These are phyloP conservation scores for Brachionus calyciflorus DNA, from an alignment of 1,140 invertebrate genomes.

Conservation along the genomic window DNA sequence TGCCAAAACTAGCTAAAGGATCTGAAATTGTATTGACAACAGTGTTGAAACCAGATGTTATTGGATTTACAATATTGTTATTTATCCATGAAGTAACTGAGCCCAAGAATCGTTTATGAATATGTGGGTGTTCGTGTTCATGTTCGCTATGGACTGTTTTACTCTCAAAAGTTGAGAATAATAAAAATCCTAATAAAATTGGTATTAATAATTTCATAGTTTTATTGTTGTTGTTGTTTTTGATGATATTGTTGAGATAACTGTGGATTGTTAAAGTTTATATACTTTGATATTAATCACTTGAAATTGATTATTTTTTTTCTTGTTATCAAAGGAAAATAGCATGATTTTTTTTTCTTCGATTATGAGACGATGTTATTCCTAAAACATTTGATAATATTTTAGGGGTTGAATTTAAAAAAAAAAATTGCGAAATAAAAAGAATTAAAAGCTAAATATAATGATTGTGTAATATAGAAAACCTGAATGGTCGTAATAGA, in stretches of 20 bases:
- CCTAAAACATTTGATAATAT: background rate
- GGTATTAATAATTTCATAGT: conserved; percentile 21
- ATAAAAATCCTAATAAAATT: background rate
- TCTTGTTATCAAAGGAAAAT: background rate
- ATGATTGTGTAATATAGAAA: too few species aligned
- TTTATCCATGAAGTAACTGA: conserved; percentile 38
- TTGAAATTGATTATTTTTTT: too few species aligned
- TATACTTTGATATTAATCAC: background rate
- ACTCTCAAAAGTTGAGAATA: background rate
- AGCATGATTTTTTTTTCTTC: conserved; percentile 22
- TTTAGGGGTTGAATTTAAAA: too few species aligned
- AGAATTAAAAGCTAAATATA: background rate
- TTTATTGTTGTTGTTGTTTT: background rate
- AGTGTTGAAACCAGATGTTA: conserved; percentile 15
- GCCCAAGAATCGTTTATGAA: conserved; percentile 23
- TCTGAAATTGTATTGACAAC: conserved; percentile 17
- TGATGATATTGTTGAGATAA: too few species aligned
- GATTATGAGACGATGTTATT: background rate
- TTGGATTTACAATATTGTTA: conserved; percentile 26
- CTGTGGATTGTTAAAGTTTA: too few species aligned
- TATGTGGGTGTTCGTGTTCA: background rate
- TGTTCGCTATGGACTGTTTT: background rate
- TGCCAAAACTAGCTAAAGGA: conserved; percentile 39
- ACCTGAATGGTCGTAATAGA: too few species aligned
- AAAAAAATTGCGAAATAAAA: background rate